Evolutionary conservation across 2,797 vertebrate species (phyloP).

Genomic region (Cynopterus sphinx): DNA sequence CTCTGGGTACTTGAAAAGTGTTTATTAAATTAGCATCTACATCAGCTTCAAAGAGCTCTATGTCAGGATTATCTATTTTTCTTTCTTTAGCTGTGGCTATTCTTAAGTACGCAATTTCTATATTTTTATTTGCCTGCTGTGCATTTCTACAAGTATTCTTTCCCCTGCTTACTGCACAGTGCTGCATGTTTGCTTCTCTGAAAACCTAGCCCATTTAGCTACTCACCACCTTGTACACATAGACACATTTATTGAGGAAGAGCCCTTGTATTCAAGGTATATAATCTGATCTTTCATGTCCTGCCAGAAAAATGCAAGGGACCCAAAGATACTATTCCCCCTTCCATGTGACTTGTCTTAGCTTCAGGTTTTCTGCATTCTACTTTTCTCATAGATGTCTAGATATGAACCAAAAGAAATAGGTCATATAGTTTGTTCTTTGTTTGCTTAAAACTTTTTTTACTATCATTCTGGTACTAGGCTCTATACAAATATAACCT

Average conservation of each 20-base stretch:
- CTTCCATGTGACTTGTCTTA: neutral
- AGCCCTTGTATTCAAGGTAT: neutral
- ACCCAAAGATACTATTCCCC: neutral
- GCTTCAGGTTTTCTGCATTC: neutral
- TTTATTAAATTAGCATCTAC: conserved; percentile 21
- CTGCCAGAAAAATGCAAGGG: neutral
- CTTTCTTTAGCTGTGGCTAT: neutral
- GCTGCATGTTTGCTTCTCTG: neutral
- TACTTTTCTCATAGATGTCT: conserved; percentile 24
- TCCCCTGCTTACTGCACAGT: neutral
- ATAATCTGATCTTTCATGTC: neutral
- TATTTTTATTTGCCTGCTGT: neutral
- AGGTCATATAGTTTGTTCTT: neutral
- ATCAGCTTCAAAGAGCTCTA: neutral
- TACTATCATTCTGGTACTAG: neutral
- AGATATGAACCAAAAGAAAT: conserved; percentile 15
- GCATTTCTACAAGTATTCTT: neutral
- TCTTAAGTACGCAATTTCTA: neutral
- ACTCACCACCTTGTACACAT: neutral
- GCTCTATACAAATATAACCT: neutral
- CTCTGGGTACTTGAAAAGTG: neutral
- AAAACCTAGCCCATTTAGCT: conserved; percentile 3
- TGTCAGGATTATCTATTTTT: neutral
- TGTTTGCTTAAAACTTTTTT: conserved; percentile 14
- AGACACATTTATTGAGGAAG: conserved; percentile 25